Percentiles rank a stretch among this genome's conserved stretches.
These are phyloP conservation scores for Darevskia nairensis DNA, from an alignment of 2,797 vertebrate species.

Conservation along the genomic window DNA sequence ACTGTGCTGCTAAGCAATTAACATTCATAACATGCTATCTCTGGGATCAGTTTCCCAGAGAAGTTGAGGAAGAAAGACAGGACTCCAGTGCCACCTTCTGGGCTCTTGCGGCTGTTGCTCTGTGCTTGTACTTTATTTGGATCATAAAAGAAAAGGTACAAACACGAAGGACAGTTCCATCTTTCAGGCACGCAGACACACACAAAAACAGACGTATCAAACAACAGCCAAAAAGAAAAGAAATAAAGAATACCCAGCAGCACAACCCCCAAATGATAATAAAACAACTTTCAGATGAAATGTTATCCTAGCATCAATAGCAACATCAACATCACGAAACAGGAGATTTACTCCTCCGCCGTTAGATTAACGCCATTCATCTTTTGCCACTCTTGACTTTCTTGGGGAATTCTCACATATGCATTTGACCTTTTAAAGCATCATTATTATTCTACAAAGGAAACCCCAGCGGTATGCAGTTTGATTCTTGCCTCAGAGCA, in stretches of 20 bases:
- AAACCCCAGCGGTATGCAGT: background rate
- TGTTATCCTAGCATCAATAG: background rate
- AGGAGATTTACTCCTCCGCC: background rate
- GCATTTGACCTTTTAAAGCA: background rate
- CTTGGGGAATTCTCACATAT: background rate
- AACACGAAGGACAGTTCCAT: background rate
- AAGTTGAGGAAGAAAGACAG: constrained; percentile 32
- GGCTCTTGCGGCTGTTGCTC: background rate
- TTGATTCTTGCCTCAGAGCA: background rate
- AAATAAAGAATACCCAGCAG: background rate
- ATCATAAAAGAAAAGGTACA: background rate
- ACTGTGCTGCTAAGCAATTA: constrained; percentile 46
- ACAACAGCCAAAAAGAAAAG: background rate
- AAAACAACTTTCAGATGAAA: background rate
- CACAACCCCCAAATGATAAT: background rate
- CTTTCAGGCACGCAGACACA: background rate
- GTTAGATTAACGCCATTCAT: background rate
- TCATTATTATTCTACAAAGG: background rate
- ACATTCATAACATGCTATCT: constrained; percentile 41
- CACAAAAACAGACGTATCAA: too few relatives aligned
- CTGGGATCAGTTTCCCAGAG: background rate
- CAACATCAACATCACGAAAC: background rate
- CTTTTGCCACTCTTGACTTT: background rate
- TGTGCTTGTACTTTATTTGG: background rate
- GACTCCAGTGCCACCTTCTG: constrained; percentile 32